A percentile compares a stretch with the other conserved stretches of the same genome.
Evolutionary conservation across 2,888 invertebrate genomes (phyloP).

Genomic region (Rhabditoides inermis): DNA sequence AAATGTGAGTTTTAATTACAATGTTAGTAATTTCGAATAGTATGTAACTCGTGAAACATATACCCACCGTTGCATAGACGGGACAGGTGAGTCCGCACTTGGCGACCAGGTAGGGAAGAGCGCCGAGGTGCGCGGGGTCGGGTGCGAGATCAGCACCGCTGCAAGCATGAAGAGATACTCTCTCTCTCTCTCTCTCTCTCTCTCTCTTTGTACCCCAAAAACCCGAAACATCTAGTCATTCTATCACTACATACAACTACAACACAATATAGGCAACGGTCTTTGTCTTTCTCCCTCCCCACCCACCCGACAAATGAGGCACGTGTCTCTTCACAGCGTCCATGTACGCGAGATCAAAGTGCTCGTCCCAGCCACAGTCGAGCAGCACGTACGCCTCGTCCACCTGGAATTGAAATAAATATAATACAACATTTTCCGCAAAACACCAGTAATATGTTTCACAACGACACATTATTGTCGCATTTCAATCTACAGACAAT

Average conservation of each 20-base stretch:
- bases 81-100: slow-evolving; percentile 84
- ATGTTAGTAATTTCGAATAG: too few relatives aligned
- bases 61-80: slow-evolving; percentile 74
- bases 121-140: slow-evolving; percentile 90
- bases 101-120: slow-evolving; percentile 87
- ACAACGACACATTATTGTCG: too few relatives aligned
- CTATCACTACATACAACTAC: too few relatives aligned
- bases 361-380: slow-evolving; percentile 98
- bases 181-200: too few relatives aligned
- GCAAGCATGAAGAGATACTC: too few relatives aligned
- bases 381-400: slow-evolving; percentile 89
- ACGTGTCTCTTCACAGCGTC: slow-evolving; percentile 66
- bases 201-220: too few relatives aligned
- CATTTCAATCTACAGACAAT: neutral
- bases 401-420: slow-evolving; percentile 63
- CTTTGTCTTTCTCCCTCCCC: too few relatives aligned
- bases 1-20: too few relatives aligned
- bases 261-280: too few relatives aligned
- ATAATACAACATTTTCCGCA: neutral
- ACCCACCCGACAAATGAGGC: slow-evolving; percentile 21
- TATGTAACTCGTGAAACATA: neutral
- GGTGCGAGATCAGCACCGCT: slow-evolving; percentile 89
- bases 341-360: slow-evolving; percentile 79
- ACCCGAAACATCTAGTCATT: too few relatives aligned
- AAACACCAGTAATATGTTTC: too few relatives aligned